Evolutionary conservation across 1,140 invertebrate species (phyloP), one percentile per base, ranked within the genome.

Genomic region (Pristionchus pacificus): DNA sequence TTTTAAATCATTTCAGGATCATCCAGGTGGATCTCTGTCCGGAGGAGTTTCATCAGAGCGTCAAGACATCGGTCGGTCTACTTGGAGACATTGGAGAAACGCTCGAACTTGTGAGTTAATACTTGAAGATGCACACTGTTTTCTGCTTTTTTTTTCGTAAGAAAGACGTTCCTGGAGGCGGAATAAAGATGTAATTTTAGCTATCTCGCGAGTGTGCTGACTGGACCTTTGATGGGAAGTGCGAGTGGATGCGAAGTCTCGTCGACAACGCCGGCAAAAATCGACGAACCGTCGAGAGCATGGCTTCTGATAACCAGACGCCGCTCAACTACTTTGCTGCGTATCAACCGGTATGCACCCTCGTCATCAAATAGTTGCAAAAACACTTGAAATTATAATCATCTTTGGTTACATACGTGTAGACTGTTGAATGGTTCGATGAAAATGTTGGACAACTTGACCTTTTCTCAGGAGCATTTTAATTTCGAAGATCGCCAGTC

Each of bases 301-400:
- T 91, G 88, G 86, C 88, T 1, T 78, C 85, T 62, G 90, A 92
- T 81, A 86, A 85, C 19, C 85, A 87, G n/a, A 82, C 88, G 1
- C 94, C 94, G 1, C 84, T 97, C 0, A 97, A 96, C 86, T 97
- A 97, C 84, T 97, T 95, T 83, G 88, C 92, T 29, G 92, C 92
- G 38, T 94, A 95, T 81, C 89, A 91, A 80, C 88, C 91, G 70
- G 88, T 49, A 49, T 19, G 6, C 38, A 49, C 38, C 6, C 19
- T 49, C 38, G 19, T 10, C 38, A 10, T 49, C 38, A 49, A 49
- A 49, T 10, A 49, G 19, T 10, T 49, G 38, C 19, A 49, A 10
- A 49, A 19, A 19, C 6, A 49, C 19, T 6, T 49, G 38, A 49
- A 10, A n/a, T n/a, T n/a, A n/a, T n/a, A n/a, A n/a, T n/a, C n/a